A percentile compares a stretch with the other conserved stretches of the same genome.
phyloP scores from a whole-genome alignment of 2,797 vertebrate genomes.

The Macropodus opercularis region DNA sequence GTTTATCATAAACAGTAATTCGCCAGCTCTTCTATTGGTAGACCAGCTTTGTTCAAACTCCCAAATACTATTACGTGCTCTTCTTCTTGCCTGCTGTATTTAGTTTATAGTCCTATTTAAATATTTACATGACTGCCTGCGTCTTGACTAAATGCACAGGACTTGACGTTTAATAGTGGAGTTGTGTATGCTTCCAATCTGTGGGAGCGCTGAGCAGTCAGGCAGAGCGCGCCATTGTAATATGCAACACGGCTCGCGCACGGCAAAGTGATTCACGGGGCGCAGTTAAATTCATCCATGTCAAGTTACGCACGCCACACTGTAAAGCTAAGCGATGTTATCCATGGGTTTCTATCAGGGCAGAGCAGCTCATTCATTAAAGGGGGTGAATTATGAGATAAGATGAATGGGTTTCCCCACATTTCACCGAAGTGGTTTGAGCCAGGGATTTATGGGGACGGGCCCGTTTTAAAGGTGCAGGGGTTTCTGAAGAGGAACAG shows the following conservation, averaged over 20 bases:
- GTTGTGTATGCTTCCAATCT: slow-evolving; percentile 33
- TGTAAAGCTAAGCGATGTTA: slow-evolving; percentile 56
- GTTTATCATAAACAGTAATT: background rate
- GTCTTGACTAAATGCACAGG: slow-evolving; percentile 37
- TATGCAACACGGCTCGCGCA: slow-evolving; percentile 34
- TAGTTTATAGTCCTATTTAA: slow-evolving; percentile 41
- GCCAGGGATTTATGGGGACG: slow-evolving; percentile 19
- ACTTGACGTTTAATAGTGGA: slow-evolving; percentile 58
- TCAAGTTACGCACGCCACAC: slow-evolving; percentile 22
- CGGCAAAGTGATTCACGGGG: slow-evolving; percentile 53
- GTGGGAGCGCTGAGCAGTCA: slow-evolving; percentile 27
- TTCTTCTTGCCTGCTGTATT: slow-evolving; percentile 14
- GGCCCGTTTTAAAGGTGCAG: slow-evolving; percentile 36
- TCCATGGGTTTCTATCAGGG: slow-evolving; percentile 37
- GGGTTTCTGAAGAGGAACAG: background rate
- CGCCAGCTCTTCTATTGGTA: background rate
- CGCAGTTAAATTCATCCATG: slow-evolving; percentile 50
- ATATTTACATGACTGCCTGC: slow-evolving; percentile 38
- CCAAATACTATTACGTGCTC: background rate
- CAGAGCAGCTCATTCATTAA: slow-evolving; percentile 50
- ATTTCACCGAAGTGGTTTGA: slow-evolving; percentile 43
- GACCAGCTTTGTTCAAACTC: background rate
- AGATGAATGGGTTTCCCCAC: slow-evolving; percentile 20
- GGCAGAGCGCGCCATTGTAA: slow-evolving; percentile 44
- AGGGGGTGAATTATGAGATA: slow-evolving; percentile 39